Conservation (phyloP, 2,888 invertebrate species). For the Conops quadrifasciatus region DNA sequence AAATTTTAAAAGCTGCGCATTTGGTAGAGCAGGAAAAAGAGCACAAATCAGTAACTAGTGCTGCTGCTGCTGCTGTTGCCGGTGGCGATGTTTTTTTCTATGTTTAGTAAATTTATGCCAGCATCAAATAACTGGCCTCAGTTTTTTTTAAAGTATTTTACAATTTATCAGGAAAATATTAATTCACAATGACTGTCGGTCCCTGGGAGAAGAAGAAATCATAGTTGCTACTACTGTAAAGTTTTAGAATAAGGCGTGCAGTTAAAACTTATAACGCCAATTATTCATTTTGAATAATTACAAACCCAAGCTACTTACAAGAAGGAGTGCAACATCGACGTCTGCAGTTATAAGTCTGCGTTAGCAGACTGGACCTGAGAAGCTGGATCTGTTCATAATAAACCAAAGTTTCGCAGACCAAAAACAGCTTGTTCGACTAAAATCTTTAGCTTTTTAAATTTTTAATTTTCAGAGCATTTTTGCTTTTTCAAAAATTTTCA, state of each 20-base stretch:
- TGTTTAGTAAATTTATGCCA: not conserved
- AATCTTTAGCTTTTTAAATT: no score
- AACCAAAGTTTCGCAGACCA: no score
- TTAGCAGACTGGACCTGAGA: no score
- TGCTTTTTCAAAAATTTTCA: no score
- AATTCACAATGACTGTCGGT: not conserved
- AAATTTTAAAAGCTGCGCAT: conserved; percentile 56
- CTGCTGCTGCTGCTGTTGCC: not conserved
- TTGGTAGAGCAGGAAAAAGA: conserved; percentile 3
- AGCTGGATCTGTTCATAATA: no score
- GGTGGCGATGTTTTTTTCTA: conserved; percentile 3
- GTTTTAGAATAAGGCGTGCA: not conserved
- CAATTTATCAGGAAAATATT: conserved; percentile 9
- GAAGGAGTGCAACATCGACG: not conserved
- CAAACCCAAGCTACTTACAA: not conserved
- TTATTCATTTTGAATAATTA: not conserved
- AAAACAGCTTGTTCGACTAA: no score
- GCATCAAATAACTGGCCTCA: not conserved
- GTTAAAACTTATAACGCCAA: not conserved
- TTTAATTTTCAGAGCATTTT: no score
- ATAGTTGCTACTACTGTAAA: not conserved
- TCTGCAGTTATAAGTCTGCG: not conserved
- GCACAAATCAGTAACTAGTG: conserved; percentile 11
- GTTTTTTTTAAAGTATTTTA: not conserved
- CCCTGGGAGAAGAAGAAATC: not conserved